Conservation (phyloP, 2,797 vertebrate species). For the Delichon dasypus region DNA sequence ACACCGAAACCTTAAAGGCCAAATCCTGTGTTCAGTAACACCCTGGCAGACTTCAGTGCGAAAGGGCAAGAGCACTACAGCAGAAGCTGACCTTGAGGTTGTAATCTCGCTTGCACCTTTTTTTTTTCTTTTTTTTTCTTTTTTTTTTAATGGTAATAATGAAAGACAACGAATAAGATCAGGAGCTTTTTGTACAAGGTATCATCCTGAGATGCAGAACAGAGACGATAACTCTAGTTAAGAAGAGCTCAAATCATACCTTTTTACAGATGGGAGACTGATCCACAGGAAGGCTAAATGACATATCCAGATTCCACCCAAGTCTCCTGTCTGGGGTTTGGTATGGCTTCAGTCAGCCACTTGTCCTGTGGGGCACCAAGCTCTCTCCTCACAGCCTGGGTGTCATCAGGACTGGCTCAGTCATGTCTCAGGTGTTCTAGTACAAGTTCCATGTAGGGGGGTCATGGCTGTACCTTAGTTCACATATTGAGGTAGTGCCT, state of each 20-base stretch:
- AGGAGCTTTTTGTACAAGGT: background rate
- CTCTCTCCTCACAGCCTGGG: background rate
- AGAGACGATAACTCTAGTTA: background rate
- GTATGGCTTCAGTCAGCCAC: background rate
- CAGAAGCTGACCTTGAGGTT: constrained; percentile 20
- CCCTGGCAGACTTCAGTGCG: background rate
- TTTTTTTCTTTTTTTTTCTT: background rate
- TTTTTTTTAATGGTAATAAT: background rate
- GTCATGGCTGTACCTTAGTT: background rate
- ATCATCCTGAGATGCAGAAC: background rate
- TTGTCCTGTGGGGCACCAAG: background rate
- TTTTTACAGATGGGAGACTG: background rate
- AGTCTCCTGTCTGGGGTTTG: background rate
- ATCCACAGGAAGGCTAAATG: background rate
- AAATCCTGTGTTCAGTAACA: constrained; percentile 29
- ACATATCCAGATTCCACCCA: background rate
- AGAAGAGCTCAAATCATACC: background rate
- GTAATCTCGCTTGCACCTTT: background rate
- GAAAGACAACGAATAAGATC: background rate
- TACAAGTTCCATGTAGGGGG: accelerated
- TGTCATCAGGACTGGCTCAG: background rate
- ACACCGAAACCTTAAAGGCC: constrained; percentile 24
- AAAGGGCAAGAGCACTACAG: background rate
- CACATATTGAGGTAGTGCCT: background rate
- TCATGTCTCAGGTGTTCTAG: background rate